Evolutionary conservation across 2,797 vertebrate species (phyloP).

Genomic region (Thalassophryne amazonica): DNA sequence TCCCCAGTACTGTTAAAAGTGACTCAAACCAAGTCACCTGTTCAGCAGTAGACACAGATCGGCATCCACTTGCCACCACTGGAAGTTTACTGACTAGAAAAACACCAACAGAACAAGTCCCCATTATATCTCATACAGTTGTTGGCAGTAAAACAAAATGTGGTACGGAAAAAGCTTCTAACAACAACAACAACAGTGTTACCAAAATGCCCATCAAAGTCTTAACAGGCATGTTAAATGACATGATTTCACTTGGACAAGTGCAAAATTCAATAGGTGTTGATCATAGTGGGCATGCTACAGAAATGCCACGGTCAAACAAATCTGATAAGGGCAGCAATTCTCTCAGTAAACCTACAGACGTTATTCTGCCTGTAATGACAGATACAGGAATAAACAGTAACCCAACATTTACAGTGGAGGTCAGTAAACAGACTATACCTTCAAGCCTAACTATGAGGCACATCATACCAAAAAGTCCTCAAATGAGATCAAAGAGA

Average conservation of each 20-base stretch:
- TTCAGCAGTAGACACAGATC: not conserved
- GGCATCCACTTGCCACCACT: not conserved
- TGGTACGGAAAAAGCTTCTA: not conserved
- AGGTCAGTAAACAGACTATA: conserved; percentile 3
- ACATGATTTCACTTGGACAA: conserved; percentile 4
- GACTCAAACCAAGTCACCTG: conserved; percentile 2
- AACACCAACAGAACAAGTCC: not conserved
- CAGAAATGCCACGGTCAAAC: conserved; percentile 7
- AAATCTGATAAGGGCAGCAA: not conserved
- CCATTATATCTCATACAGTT: not conserved
- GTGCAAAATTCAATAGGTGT: not conserved
- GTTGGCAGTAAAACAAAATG: conserved; percentile 9
- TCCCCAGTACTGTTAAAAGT: not conserved
- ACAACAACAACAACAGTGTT: not conserved
- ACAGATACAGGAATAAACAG: not conserved
- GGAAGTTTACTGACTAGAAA: conserved; percentile 1
- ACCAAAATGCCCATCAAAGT: conserved; percentile 3
- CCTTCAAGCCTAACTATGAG: conserved; percentile 32
- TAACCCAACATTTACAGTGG: conserved; percentile 1
- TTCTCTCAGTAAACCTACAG: not conserved
- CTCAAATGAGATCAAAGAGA: conserved; percentile 28
- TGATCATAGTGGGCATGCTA: not conserved
- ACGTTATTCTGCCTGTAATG: not conserved
- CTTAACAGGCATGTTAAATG: not conserved
- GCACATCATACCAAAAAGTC: conserved; percentile 28